These are phyloP conservation scores for Atherinomorus stipes DNA, from an alignment of 2,113 vertebrate species.

Conservation along the genomic window DNA sequence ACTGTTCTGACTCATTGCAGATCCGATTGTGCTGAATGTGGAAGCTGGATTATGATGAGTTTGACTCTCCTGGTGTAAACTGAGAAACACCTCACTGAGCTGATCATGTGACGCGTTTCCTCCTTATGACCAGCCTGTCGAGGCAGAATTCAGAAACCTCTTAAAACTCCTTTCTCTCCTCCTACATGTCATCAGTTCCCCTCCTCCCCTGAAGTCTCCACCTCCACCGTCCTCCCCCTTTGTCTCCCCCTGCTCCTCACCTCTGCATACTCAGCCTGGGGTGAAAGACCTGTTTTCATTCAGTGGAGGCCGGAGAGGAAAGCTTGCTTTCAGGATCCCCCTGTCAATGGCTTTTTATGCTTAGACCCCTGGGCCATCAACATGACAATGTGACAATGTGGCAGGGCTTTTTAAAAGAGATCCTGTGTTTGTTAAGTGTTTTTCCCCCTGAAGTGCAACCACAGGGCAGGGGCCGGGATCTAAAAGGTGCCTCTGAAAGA, in stretches of 20 bases:
- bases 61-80: too few species aligned
- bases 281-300: constrained; percentile 64
- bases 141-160: constrained; percentile 1
- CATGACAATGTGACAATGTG: constrained; percentile 84
- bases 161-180: constrained; percentile 8
- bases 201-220: constrained; percentile 37
- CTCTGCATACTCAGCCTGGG: constrained; percentile 45
- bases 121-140: too few species aligned
- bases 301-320: constrained; percentile 27
- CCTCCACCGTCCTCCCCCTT: constrained; percentile 47
- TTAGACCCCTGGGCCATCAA: constrained; percentile 76
- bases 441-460: constrained; percentile 68
- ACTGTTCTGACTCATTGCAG: too few species aligned
- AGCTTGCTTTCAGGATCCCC: constrained; percentile 60
- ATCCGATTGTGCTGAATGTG: too few species aligned
- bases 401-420: constrained; percentile 74
- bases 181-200: constrained; percentile 28
- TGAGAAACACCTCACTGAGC: too few species aligned
- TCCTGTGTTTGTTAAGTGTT: constrained; percentile 84
- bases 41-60: too few species aligned
- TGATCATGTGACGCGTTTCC: too few species aligned
- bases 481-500: constrained; percentile 64
- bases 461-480: constrained; percentile 57
- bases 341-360: constrained; percentile 75
- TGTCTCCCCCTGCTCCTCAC: constrained; percentile 45